These are phyloP conservation scores for Cephus sareptanus DNA, from an alignment of 2,888 invertebrate genomes.

Conservation along the genomic window DNA sequence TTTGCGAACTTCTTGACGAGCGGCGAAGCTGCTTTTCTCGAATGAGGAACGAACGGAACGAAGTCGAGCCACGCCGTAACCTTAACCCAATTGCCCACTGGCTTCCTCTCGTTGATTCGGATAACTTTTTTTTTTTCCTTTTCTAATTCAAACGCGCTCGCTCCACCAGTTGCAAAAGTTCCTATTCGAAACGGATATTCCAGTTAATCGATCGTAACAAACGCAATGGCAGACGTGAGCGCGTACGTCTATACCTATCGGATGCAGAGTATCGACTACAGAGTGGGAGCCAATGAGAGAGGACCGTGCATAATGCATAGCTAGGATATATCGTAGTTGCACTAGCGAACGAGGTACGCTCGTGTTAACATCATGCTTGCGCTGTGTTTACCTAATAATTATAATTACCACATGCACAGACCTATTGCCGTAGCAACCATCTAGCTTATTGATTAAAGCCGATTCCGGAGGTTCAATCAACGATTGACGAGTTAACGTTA, in stretches of 20 bases:
- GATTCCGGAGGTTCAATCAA: too few species aligned
- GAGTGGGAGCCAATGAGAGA: slow-evolving; percentile 50
- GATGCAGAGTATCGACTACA: slow-evolving; percentile 50
- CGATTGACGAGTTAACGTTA: too few species aligned
- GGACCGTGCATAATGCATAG: slow-evolving; percentile 52
- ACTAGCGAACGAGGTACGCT: too few species aligned
- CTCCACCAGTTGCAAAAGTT: background rate
- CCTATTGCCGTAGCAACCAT: slow-evolving; percentile 35
- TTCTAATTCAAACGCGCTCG: background rate
- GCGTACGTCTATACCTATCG: slow-evolving; percentile 43
- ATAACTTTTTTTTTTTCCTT: too few species aligned
- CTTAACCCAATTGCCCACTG: too few species aligned
- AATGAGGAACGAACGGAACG: too few species aligned
- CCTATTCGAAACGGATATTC: slow-evolving; percentile 42
- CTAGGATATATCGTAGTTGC: slow-evolving; percentile 38
- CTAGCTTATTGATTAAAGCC: slow-evolving; percentile 45
- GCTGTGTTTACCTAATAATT: slow-evolving; percentile 47
- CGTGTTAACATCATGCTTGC: too few species aligned
- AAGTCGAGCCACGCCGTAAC: too few species aligned
- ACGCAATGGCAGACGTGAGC: slow-evolving; percentile 32
- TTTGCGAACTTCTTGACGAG: too few species aligned
- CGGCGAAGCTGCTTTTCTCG: too few species aligned
- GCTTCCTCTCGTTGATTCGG: too few species aligned
- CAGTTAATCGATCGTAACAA: slow-evolving; percentile 55
- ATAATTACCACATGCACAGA: slow-evolving; percentile 49